These are phyloP conservation scores for Tachystola acroxantha DNA, from an alignment of 2,888 invertebrate genomes.

Conservation along the genomic window DNA sequence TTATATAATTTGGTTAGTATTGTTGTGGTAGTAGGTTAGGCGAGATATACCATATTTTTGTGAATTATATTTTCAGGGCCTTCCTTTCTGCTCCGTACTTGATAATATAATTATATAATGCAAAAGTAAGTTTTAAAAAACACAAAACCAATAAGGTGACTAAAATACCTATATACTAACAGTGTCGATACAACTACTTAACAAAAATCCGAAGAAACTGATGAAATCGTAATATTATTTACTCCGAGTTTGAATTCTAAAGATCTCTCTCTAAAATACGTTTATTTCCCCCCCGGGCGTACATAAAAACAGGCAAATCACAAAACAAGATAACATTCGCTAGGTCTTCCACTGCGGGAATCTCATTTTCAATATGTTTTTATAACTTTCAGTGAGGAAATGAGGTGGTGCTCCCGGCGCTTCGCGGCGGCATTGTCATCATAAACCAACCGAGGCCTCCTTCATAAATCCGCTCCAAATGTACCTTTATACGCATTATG, in stretches of 20 bases:
- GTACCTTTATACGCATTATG: constrained; percentile 75
- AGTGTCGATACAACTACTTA: too few species aligned
- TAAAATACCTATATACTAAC: too few species aligned
- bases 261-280: constrained; percentile 51
- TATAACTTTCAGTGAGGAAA: constrained; percentile 77
- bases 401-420: constrained; percentile 70
- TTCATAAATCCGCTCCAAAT: constrained; percentile 72
- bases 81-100: too few species aligned
- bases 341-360: constrained; percentile 64
- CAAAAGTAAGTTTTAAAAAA: too few species aligned
- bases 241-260: constrained; percentile 31
- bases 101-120: too few species aligned
- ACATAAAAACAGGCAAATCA: constrained; percentile 73
- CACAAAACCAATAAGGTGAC: too few species aligned
- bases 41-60: too few species aligned
- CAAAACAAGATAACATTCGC: constrained; percentile 74
- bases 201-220: constrained; percentile 15
- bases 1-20: too few species aligned
- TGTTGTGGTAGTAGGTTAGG: too few species aligned
- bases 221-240: constrained; percentile 22
- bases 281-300: constrained; percentile 51
- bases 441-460: constrained; percentile 71
- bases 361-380: constrained; percentile 79
- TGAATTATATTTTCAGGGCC: too few species aligned
- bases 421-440: constrained; percentile 67